These are phyloP conservation scores for Lithophane socia DNA, from an alignment of 2,888 invertebrate genomes.

Conservation along the genomic window DNA sequence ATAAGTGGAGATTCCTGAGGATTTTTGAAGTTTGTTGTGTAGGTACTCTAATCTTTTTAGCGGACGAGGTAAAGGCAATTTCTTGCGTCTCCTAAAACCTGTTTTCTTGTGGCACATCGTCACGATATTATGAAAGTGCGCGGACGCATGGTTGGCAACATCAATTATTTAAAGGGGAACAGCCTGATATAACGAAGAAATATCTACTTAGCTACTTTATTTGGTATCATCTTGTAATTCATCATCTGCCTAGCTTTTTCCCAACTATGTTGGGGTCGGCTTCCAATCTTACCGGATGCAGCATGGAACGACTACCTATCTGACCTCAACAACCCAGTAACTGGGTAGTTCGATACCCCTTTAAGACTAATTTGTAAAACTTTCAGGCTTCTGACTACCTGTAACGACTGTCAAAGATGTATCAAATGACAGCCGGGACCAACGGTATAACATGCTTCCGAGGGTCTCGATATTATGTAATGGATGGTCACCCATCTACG, in stretches of 20 bases:
- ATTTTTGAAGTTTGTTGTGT: background rate
- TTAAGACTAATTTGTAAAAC: background rate
- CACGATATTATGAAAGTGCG: background rate
- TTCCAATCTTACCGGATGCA: background rate
- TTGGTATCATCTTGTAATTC: background rate
- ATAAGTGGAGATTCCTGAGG: background rate
- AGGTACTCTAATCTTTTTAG: background rate
- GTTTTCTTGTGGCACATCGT: background rate
- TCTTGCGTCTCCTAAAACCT: background rate
- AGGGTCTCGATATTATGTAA: background rate
- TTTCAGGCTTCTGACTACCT: background rate
- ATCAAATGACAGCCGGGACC: background rate
- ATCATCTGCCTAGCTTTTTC: background rate
- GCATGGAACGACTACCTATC: background rate
- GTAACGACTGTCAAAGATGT: background rate
- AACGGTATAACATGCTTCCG: background rate
- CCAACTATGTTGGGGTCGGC: background rate
- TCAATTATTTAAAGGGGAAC: no score
- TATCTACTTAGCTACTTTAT: background rate
- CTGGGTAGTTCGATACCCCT: background rate
- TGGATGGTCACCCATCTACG: slow-evolving; percentile 1
- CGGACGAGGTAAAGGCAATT: background rate
- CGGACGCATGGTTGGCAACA: background rate
- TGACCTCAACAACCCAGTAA: background rate
- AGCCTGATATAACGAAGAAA: no score